These are phyloP conservation scores for Rhinichthys osculus DNA, from an alignment of 2,797 vertebrate genomes.

Conservation along the genomic window DNA sequence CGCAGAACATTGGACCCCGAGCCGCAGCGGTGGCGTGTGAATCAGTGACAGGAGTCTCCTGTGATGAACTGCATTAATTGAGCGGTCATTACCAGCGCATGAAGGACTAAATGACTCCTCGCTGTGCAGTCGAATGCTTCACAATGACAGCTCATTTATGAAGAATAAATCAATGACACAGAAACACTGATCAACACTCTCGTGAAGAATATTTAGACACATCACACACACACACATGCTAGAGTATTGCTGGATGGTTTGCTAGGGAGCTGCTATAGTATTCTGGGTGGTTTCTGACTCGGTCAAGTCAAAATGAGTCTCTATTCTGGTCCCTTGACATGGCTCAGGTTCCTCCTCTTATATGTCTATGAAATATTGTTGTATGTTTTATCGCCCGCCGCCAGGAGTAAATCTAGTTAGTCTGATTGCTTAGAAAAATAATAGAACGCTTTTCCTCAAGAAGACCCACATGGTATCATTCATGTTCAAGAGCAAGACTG, in stretches of 20 bases:
- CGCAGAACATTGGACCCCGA: neutral
- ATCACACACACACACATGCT: neutral
- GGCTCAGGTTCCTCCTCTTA: neutral
- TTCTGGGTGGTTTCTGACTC: neutral
- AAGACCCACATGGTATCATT: neutral
- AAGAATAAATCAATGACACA: constrained; percentile 44
- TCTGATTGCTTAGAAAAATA: neutral
- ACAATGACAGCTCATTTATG: constrained; percentile 52
- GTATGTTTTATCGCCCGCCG: neutral
- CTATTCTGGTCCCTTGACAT: neutral
- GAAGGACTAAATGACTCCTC: constrained; percentile 40
- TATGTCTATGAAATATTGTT: neutral
- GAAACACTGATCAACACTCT: constrained; percentile 44
- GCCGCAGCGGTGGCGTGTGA: neutral
- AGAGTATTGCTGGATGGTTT: neutral
- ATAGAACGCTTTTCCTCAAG: too few species aligned
- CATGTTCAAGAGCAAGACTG: neutral
- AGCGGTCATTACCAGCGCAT: constrained; percentile 42
- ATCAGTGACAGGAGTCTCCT: constrained; percentile 3
- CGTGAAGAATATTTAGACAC: neutral
- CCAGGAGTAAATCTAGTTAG: neutral
- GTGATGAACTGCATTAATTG: constrained; percentile 41
- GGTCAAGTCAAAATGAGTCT: neutral
- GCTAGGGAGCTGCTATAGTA: neutral
- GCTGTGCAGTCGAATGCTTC: constrained; percentile 34